Evolutionary conservation across 2,797 vertebrate species (phyloP).

Genomic region (Macropodus opercularis): DNA sequence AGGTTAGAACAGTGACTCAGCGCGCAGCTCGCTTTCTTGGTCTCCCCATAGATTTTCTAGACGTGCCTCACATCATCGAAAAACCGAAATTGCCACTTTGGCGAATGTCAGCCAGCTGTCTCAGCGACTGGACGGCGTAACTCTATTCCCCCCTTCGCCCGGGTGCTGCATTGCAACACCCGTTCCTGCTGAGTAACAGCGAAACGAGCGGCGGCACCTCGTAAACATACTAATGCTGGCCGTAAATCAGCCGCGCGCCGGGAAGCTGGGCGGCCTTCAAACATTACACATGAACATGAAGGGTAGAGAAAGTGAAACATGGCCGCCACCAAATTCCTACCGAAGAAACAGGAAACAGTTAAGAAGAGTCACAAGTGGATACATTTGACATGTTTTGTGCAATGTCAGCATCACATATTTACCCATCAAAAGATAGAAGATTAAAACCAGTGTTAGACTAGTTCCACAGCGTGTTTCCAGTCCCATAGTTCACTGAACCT

Average conservation of each 20-base stretch:
- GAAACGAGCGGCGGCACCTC: slow-evolving; percentile 45
- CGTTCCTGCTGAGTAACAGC: slow-evolving; percentile 66
- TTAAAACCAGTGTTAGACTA: no score
- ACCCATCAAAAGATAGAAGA: no score
- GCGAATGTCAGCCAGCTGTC: slow-evolving; percentile 11
- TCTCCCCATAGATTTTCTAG: slow-evolving; percentile 10
- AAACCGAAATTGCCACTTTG: slow-evolving; percentile 6
- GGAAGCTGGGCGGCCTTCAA: slow-evolving; percentile 30
- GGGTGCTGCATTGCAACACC: slow-evolving; percentile 68
- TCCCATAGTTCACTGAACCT: not conserved
- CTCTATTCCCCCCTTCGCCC: slow-evolving; percentile 26
- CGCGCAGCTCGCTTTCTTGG: slow-evolving; percentile 21
- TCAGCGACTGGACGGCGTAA: slow-evolving; percentile 38
- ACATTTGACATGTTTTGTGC: not conserved
- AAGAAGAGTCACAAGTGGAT: not conserved
- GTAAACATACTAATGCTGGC: slow-evolving; percentile 63
- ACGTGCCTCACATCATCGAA: slow-evolving; percentile 10
- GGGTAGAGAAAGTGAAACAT: slow-evolving; percentile 66
- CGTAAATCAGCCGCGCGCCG: slow-evolving; percentile 48
- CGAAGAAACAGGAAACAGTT: slow-evolving; percentile 4
- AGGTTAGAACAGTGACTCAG: slow-evolving; percentile 60
- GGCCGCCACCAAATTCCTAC: slow-evolving; percentile 29
- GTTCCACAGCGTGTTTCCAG: no score
- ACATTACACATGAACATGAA: slow-evolving; percentile 43
- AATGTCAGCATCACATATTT: not conserved